These are phyloP conservation scores for Gobionotothen gibberifrons DNA, from an alignment of 2,797 vertebrate genomes.

Conservation along the genomic window DNA sequence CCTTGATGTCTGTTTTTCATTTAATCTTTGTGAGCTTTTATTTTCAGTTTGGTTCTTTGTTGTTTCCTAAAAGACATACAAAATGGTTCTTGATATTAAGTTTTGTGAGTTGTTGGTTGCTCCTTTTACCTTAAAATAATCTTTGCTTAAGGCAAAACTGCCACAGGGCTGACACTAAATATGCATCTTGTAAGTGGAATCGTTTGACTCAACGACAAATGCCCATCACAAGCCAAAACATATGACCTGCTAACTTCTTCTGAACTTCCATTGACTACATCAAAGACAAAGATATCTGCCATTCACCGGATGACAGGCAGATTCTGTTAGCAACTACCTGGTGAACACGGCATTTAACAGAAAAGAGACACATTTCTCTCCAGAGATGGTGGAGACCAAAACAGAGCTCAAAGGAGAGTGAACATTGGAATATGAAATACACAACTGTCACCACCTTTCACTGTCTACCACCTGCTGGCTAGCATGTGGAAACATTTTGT, in stretches of 20 bases:
- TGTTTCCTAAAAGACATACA: conserved; percentile 14
- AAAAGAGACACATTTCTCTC: background rate
- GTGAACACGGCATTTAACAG: background rate
- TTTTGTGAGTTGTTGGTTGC: background rate
- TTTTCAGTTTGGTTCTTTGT: conserved; percentile 11
- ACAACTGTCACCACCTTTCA: background rate
- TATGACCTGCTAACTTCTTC: background rate
- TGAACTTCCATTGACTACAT: background rate
- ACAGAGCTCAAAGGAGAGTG: background rate
- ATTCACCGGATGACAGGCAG: background rate
- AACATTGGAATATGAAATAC: background rate
- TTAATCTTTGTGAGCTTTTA: conserved; percentile 20
- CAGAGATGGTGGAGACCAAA: conserved; percentile 7
- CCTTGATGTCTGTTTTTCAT: conserved; percentile 26
- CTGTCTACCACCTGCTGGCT: background rate
- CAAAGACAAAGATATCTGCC: background rate
- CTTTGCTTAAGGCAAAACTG: conserved; percentile 10
- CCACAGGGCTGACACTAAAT: background rate
- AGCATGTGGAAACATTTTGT: background rate
- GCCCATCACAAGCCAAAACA: background rate
- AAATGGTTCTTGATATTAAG: conserved; percentile 8
- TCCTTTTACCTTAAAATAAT: conserved; percentile 11
- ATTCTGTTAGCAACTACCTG: background rate
- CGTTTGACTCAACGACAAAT: background rate
- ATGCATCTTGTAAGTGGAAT: background rate